Evolutionary conservation across 2,888 invertebrate genomes (phyloP), one percentile per base, ranked within the genome.

Genomic region (Nebria salina): DNA sequence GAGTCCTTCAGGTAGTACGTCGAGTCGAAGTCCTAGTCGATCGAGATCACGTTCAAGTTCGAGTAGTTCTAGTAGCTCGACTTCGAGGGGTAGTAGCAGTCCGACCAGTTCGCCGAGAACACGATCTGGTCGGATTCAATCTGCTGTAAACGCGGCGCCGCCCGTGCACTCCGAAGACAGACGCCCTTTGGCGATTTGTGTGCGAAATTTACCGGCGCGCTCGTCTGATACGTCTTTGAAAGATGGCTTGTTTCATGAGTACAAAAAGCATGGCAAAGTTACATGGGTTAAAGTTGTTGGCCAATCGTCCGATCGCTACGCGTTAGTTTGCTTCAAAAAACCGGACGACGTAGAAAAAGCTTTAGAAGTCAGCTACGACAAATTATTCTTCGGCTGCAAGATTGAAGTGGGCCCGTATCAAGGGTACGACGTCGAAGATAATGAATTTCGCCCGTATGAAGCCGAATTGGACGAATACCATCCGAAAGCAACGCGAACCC

Each of bases 261-360:
- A 98, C 92, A 98, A 98, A 91, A 98, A 98, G 89, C 97, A 98
- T 90, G 98, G 98, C 83, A 98, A 98, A 91, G 98, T 98, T 86
- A 96, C 96, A 85, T 96, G 97, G 93, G 97, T 98, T 82, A 96
- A 96, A 89, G 96, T 98, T 83, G 95, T 96, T 83, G 98, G 98
- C 34, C 95, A 96, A 86, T 97, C 95, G 85, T 94, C 95, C 76
- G 97, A 97, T 86, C 92, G 98, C 86, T 97, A 97, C 90, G 98
- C 98, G 84, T 94, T 98, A 86, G 96, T 97, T 82, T 97, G 97
- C 88, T 98, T 98, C 90, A 98, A 98, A 90, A 98, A 98, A 91
- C 95, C 97, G 86, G 98, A 98, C 90, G 98, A 98, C 90, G 98
- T 97, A 84, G 96, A 96, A 86, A 98, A 98, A 90, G 98, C 98